Percentiles rank a stretch among this genome's conserved stretches.
phyloP scores from a whole-genome alignment of 2,888 invertebrate genomes.

The Epistrophella euchroma region DNA sequence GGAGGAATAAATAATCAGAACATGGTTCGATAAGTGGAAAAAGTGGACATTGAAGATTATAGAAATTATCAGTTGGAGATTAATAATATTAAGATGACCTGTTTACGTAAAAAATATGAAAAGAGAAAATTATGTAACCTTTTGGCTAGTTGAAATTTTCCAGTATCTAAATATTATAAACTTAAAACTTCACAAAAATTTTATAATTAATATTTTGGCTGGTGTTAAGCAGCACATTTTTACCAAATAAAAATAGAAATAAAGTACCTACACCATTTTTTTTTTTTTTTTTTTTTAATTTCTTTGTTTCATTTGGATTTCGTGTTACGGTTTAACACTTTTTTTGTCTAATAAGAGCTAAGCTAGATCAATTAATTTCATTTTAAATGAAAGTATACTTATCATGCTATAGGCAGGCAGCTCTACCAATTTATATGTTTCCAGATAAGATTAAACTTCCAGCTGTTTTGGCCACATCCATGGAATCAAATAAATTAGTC shows the following conservation, averaged over 20 bases:
- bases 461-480: background rate
- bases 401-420: background rate
- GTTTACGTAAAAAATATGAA: background rate
- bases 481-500: conserved; percentile 16
- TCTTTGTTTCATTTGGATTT: background rate
- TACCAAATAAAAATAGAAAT: no score
- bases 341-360: background rate
- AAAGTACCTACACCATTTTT: no score
- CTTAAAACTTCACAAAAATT: no score
- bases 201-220: no score
- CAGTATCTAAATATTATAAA: no score
- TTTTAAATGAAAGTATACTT: background rate
- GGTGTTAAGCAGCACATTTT: no score
- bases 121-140: no score
- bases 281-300: background rate
- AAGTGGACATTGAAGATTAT: conserved; percentile 12
- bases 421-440: background rate
- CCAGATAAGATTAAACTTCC: background rate
- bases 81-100: background rate
- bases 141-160: no score
- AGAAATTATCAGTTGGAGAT: conserved; percentile 4
- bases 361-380: background rate
- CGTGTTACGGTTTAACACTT: background rate
- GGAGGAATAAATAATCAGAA: conserved; percentile 15
- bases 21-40: conserved; percentile 1